Percentiles rank a stretch among this genome's conserved stretches.
Conservation (phyloP, 2,888 invertebrate genomes). For the Zaprionus bogoriensis region DNA sequence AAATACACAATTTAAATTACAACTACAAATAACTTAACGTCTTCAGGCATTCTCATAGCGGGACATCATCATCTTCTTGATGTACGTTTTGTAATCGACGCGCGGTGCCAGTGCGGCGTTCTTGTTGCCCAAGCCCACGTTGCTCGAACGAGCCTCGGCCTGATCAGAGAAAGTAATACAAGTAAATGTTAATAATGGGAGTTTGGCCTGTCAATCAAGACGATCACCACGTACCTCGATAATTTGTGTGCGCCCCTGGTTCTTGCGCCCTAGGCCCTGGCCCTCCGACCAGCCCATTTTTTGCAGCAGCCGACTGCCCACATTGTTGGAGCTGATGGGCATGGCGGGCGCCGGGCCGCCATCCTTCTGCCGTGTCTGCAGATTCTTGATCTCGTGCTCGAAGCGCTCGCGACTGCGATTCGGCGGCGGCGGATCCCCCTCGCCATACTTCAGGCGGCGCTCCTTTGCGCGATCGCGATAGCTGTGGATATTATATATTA, state of each 20-base stretch:
- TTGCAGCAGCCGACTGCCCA: constrained; percentile 96
- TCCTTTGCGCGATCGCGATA: constrained; percentile 99
- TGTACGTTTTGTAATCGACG: constrained; percentile 83
- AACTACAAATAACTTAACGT: constrained; percentile 8
- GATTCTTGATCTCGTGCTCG: constrained; percentile 84
- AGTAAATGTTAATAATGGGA: not conserved
- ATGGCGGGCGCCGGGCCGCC: constrained; percentile 73
- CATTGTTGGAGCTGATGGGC: constrained; percentile 91
- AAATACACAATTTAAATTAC: constrained; percentile 11
- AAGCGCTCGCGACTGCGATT: constrained; percentile 90
- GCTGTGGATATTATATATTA: constrained; percentile 38
- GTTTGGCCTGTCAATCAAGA: too few species aligned
- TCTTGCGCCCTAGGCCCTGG: constrained; percentile 95
- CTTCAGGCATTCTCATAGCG: constrained; percentile 81
- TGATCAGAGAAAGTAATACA: constrained; percentile 19
- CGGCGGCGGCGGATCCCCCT: constrained; percentile 88
- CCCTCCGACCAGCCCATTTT: constrained; percentile 99
- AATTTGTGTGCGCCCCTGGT: constrained; percentile 96
- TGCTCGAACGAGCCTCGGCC: constrained; percentile 85
- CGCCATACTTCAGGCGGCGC: constrained; percentile 95
- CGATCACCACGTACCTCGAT: constrained; percentile 89
- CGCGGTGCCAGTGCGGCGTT: constrained; percentile 75
- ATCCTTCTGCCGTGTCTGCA: constrained; percentile 81
- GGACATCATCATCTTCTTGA: constrained; percentile 83
- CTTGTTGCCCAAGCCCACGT: constrained; percentile 94